phyloP scores from a whole-genome alignment of 2,888 invertebrate genomes.

The Habrosyne pyritoides region DNA sequence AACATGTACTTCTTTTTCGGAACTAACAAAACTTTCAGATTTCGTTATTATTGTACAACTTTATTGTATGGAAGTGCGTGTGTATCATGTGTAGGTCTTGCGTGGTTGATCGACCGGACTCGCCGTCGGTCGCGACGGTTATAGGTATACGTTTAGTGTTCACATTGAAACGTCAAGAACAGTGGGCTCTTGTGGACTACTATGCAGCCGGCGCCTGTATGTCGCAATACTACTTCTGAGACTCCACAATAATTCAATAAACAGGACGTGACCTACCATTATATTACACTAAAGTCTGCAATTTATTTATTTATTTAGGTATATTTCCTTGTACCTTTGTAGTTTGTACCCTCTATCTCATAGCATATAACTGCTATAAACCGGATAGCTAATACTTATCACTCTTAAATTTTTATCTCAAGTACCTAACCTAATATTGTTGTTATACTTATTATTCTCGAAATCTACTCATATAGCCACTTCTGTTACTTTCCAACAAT shows the following conservation, averaged over 20 bases:
- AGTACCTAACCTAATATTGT: constrained; percentile 15
- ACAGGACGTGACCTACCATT: background rate
- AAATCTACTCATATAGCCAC: constrained; percentile 43
- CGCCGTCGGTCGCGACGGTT: constrained; percentile 29
- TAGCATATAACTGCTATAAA: no score
- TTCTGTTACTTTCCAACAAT: constrained; percentile 73
- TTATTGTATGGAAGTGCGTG: constrained; percentile 22
- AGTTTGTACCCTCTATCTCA: no score
- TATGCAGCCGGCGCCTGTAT: constrained; percentile 53
- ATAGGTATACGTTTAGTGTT: constrained; percentile 51
- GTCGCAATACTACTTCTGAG: constrained; percentile 39
- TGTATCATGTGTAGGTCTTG: constrained; percentile 26
- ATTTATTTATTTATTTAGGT: no score
- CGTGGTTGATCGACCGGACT: constrained; percentile 42
- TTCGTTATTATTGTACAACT: background rate
- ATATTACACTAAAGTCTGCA: no score
- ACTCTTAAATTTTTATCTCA: no score
- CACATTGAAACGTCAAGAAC: constrained; percentile 59
- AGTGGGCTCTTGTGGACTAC: constrained; percentile 63
- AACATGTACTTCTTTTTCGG: no score
- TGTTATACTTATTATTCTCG: constrained; percentile 37
- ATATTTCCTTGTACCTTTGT: no score
- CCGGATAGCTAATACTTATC: no score
- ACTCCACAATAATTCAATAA: constrained; percentile 15
- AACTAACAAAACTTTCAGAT: background rate